A percentile compares a stretch with the other conserved stretches of the same genome.
These are phyloP conservation scores for Euplexia lucipara DNA, from an alignment of 2,888 invertebrate species.

Conservation along the genomic window DNA sequence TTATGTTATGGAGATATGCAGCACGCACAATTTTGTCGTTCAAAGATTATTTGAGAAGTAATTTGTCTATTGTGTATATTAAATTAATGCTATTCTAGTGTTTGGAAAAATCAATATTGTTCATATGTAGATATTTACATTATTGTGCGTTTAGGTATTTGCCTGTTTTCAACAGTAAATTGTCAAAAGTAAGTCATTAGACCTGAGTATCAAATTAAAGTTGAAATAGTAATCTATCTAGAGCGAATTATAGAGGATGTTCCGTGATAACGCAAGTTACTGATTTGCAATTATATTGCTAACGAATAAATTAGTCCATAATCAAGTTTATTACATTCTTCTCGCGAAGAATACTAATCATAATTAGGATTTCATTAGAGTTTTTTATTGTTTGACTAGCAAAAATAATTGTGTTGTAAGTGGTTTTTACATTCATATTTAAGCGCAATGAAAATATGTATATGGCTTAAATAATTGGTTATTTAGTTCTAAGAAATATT, in stretches of 20 bases:
- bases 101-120: too few relatives aligned
- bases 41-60: too few relatives aligned
- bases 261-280: conserved; percentile 11
- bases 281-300: conserved; percentile 38
- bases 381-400: conserved; percentile 33
- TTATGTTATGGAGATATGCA: too few relatives aligned
- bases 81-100: too few relatives aligned
- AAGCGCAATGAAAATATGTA: background rate
- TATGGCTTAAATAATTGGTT: background rate
- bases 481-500: background rate
- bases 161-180: background rate
- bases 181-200: background rate
- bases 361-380: conserved; percentile 30
- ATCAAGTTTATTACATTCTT: conserved; percentile 33
- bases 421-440: conserved; percentile 12
- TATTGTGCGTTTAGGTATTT: too few relatives aligned
- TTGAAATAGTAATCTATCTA: background rate
- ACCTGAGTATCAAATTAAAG: background rate
- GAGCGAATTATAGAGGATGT: background rate
- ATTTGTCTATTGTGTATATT: too few relatives aligned
- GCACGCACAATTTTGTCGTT: too few relatives aligned
- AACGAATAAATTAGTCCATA: conserved; percentile 31
- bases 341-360: conserved; percentile 7
- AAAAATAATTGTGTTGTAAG: conserved; percentile 18
- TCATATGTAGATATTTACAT: too few relatives aligned